Evolutionary conservation across 2,888 invertebrate species (phyloP).

Genomic region (Uloborus plumipes): DNA sequence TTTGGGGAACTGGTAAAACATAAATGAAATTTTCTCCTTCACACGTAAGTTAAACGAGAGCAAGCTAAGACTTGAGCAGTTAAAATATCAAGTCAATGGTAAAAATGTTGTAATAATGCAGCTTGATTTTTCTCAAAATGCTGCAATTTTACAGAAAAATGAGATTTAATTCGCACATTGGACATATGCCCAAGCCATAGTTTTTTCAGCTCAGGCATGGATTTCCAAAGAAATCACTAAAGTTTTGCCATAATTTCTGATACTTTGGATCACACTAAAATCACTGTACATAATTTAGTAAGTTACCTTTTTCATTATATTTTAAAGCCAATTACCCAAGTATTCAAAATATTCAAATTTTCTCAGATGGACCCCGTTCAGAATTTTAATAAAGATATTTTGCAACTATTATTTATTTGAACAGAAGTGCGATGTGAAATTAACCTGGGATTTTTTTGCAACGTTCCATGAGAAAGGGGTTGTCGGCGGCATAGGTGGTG

Average conservation of each 20-base stretch:
- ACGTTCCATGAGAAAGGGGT: conserved; percentile 18
- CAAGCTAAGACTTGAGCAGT: too few species aligned
- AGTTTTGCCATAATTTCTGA: conserved; percentile 8
- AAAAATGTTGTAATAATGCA: too few species aligned
- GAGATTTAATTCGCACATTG: too few species aligned
- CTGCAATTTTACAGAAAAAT: too few species aligned
- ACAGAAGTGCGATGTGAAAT: background rate
- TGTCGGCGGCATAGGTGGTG: conserved; percentile 15
- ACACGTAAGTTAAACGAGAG: too few species aligned
- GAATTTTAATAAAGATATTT: background rate
- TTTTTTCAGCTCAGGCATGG: background rate
- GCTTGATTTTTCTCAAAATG: too few species aligned
- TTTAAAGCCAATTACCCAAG: background rate
- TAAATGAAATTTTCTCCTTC: too few species aligned
- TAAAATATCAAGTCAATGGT: too few species aligned
- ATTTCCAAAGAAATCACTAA: background rate
- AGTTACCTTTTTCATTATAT: background rate
- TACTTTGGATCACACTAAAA: conserved; percentile 15
- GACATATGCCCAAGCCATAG: too few species aligned
- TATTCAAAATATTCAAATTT: background rate
- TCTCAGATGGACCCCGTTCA: background rate
- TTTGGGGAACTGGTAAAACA: too few species aligned
- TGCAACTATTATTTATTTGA: too few species aligned
- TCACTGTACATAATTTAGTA: background rate
- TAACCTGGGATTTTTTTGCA: conserved; percentile 19